Base-by-base conservation (phyloP, 2,797 vertebrate genomes). In the Myotis findleyi region DNA sequence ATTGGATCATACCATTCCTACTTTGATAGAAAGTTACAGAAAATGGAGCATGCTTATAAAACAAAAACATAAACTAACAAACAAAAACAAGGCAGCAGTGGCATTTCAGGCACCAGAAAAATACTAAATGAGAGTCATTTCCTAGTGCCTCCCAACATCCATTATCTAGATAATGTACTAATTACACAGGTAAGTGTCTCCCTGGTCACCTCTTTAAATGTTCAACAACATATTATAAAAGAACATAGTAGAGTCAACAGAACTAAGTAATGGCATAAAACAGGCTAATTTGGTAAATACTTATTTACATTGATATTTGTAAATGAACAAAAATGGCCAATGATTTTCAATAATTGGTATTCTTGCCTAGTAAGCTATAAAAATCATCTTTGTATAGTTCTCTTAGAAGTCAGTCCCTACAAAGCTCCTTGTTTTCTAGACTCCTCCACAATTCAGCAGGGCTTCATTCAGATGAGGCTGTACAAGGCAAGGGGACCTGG, bases 251-350 rank as follows among this genome's bases (percentile, higher is more conserved):
- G 11, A 77, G 18, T n/a, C 85, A 93, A 55, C 5, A 72, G 10
- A 94, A 68, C 12, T 68, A 81, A 84, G 30, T 49, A 89, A 51
- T 44, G 82, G 38, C 7, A 68, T 59, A 91, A 95, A 89, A 57
- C 6, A 75, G 18, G 3, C 18, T 51, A 5, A 0, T 69, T 89
- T 93, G 21, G 6, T 49, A 80, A 89, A 87, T 94, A 75, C 5
- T n/a, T 77, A 73, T 10, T 79, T 51, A 6, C 14, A 23, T 38
- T 77, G 8, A 57, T 27, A 75, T 85, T 71, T 85, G 7, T 64
- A 75, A 69, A 41, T 12, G 49, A 83, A 87, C 8, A 64, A 33
- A 94, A 72, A 88, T 44, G 3, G 3, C 12, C 68, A 21, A 53
- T 59, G 12, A 7, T 73, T 94, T 88, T 75, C n/a, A 68, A 88